A percentile compares a stretch with the other conserved stretches of the same genome.
Conservation (phyloP, 2,113 vertebrate species). For the Mystacornis crossleyi region DNA sequence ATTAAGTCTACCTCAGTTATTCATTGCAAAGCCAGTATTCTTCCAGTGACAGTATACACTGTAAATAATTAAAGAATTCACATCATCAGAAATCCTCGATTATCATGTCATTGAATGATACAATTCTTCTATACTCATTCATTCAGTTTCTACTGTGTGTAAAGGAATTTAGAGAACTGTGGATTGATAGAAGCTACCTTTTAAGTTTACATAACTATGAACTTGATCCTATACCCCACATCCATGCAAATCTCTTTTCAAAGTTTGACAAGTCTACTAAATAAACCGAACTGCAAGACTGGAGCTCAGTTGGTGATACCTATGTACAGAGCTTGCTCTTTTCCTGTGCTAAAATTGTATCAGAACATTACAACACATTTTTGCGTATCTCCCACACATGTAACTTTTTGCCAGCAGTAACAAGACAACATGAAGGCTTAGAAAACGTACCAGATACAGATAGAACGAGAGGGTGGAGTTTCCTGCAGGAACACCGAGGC, state of each 20-base stretch:
- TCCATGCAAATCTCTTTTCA: background rate
- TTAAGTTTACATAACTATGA: background rate
- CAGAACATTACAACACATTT: slow-evolving; percentile 22
- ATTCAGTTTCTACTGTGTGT: background rate
- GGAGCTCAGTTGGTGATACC: background rate
- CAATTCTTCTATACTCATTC: background rate
- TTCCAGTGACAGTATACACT: background rate
- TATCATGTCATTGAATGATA: background rate
- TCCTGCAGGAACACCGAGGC: slow-evolving; percentile 3
- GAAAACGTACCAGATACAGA: background rate
- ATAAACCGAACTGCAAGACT: background rate
- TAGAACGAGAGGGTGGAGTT: background rate
- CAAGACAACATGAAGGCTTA: background rate
- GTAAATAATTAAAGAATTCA: background rate
- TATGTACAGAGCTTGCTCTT: slow-evolving; percentile 13
- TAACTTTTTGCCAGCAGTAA: slow-evolving; percentile 10
- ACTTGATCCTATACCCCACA: background rate
- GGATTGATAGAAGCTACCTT: background rate
- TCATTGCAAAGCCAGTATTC: background rate
- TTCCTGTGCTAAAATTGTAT: slow-evolving; percentile 42
- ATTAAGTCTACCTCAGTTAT: background rate
- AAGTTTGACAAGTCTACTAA: background rate
- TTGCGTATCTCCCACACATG: slow-evolving; percentile 40
- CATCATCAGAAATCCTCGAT: background rate
- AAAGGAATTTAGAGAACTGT: background rate